A percentile compares a stretch with the other conserved stretches of the same genome.
Evolutionary conservation across 2,888 invertebrate species (phyloP).

Genomic region (Drosophila algonquin): DNA sequence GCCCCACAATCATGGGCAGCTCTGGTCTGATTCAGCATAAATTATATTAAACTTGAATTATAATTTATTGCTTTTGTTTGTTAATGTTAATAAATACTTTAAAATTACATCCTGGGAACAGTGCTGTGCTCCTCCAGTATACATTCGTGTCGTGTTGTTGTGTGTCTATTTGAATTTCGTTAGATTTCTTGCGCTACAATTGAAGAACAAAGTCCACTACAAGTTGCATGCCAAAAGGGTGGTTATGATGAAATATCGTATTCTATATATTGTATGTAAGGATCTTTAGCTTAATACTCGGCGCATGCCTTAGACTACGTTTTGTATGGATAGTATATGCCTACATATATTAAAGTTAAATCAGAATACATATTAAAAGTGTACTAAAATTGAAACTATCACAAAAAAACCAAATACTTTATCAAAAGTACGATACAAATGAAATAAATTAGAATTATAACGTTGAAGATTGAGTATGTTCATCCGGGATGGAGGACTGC

Average conservation of each 20-base stretch:
- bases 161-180: constrained; percentile 32
- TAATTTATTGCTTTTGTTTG: constrained; percentile 27
- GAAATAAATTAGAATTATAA: constrained; percentile 52
- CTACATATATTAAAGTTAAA: constrained; percentile 50
- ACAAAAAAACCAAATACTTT: constrained; percentile 75
- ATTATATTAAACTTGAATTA: constrained; percentile 22
- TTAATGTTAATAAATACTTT: constrained; percentile 39
- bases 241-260: constrained; percentile 33
- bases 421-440: constrained; percentile 61
- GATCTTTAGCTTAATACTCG: constrained; percentile 65
- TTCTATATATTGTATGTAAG: constrained; percentile 16
- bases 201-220: constrained; percentile 44
- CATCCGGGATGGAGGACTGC: constrained; percentile 16
- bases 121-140: constrained; percentile 41
- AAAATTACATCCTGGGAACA: constrained; percentile 39
- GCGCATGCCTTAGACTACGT: constrained; percentile 65
- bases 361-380: constrained; percentile 52
- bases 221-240: constrained; percentile 62
- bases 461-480: constrained; percentile 20
- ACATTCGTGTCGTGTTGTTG: constrained; percentile 31
- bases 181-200: constrained; percentile 34
- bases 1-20: constrained; percentile 6
- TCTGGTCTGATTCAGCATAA: constrained; percentile 12
- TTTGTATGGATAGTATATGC: constrained; percentile 21
- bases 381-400: constrained; percentile 78